Evolutionary conservation across 1,140 invertebrate species (phyloP).

Genomic region (Oncopodura yosiiana): DNA sequence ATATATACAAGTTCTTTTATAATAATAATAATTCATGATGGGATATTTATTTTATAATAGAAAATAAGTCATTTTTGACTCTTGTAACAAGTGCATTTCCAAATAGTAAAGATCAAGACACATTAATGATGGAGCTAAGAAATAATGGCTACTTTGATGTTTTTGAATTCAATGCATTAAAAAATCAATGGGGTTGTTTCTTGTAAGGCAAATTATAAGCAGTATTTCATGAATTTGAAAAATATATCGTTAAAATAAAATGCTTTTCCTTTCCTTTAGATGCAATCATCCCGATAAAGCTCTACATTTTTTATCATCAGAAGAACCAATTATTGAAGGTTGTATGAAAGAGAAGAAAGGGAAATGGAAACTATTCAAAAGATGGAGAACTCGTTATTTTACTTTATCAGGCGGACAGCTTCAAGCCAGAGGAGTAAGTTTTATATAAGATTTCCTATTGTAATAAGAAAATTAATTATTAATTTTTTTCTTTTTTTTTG

Average conservation of each 20-base stretch:
- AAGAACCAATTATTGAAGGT: constrained; percentile 67
- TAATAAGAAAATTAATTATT: neutral
- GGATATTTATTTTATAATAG: constrained; percentile 74
- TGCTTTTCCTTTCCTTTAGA: too few species aligned
- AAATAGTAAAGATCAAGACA: constrained; percentile 74
- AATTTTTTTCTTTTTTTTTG: constrained; percentile 38
- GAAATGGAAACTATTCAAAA: constrained; percentile 75
- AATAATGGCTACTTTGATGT: constrained; percentile 81
- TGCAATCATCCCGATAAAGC: constrained; percentile 81
- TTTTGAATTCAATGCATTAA: constrained; percentile 62
- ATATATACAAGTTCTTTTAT: too few species aligned
- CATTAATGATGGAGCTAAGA: constrained; percentile 72
- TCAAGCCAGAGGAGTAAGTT: constrained; percentile 1
- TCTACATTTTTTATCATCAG: constrained; percentile 26
- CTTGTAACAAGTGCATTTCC: constrained; percentile 88
- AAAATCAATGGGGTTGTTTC: constrained; percentile 70
- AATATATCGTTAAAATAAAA: too few species aligned
- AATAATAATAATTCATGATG: too few species aligned
- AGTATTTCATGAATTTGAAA: too few species aligned
- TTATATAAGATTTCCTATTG: constrained; percentile 29
- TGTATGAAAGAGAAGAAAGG: constrained; percentile 92
- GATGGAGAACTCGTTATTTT: constrained; percentile 88
- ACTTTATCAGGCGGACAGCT: constrained; percentile 82
- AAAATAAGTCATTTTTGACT: constrained; percentile 79
- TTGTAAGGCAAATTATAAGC: constrained; percentile 44